Evolutionary conservation across 1,140 invertebrate genomes (phyloP).

Genomic region (Sitophilus oryzae): DNA sequence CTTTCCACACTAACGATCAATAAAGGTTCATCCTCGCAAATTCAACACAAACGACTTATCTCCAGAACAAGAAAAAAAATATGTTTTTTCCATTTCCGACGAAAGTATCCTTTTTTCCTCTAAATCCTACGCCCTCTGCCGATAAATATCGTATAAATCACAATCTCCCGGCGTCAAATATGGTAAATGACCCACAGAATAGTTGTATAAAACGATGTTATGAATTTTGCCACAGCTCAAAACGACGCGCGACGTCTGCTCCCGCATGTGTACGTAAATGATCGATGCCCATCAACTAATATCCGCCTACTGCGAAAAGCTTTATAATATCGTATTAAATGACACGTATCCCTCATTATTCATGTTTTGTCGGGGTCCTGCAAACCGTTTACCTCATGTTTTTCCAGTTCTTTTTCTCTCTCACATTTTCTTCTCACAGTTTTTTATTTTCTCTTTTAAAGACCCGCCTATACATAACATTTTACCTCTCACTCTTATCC

Average conservation of each 20-base stretch:
- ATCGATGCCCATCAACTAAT: slow-evolving; percentile 17
- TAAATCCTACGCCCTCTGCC: background rate
- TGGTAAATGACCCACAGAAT: slow-evolving; percentile 8
- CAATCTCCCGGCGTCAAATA: slow-evolving; percentile 6
- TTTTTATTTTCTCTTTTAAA: too few species aligned
- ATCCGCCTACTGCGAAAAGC: slow-evolving; percentile 7
- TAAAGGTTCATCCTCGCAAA: background rate
- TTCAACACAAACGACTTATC: background rate
- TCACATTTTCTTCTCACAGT: too few species aligned
- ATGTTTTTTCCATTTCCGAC: background rate
- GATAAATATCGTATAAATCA: slow-evolving; percentile 9
- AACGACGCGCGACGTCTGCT: background rate
- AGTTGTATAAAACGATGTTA: slow-evolving; percentile 9
- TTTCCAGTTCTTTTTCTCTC: too few species aligned
- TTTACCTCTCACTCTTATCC: too few species aligned
- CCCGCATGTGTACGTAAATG: slow-evolving; percentile 6
- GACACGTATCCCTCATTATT: slow-evolving; percentile 17
- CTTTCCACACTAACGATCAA: background rate
- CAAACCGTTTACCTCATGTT: background rate
- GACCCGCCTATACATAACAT: too few species aligned
- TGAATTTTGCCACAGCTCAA: slow-evolving; percentile 1
- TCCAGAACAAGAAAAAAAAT: background rate
- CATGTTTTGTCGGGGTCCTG: slow-evolving; percentile 11
- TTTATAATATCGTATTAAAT: slow-evolving; percentile 15
- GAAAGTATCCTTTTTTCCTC: background rate